Evolutionary conservation across 2,113 vertebrate species (phyloP).

Genomic region (Ginglymostoma cirratum): DNA sequence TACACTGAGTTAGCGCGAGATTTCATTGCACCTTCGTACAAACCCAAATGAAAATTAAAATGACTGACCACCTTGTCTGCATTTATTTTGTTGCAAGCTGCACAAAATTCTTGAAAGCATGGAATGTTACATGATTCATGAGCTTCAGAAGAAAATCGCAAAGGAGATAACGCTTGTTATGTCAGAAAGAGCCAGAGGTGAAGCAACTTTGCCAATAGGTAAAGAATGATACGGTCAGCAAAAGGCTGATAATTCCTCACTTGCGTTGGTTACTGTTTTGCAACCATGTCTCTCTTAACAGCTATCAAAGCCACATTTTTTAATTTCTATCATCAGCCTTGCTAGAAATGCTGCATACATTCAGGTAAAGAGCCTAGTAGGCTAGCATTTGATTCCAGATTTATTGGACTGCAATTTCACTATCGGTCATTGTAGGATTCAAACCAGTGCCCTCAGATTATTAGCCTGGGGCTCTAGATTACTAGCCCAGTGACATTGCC

Average conservation of each 20-base stretch:
- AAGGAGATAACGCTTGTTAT: slow-evolving; percentile 53
- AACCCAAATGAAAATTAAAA: neutral
- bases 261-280: neutral
- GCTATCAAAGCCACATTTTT: too few species aligned
- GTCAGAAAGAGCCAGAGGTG: slow-evolving; percentile 57
- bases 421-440: too few species aligned
- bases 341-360: too few species aligned
- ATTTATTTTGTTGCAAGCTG: slow-evolving; percentile 48
- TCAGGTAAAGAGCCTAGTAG: too few species aligned
- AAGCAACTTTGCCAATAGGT: slow-evolving; percentile 54
- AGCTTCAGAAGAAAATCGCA: slow-evolving; percentile 56
- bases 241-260: neutral
- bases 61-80: neutral
- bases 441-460: too few species aligned
- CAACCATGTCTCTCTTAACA: too few species aligned
- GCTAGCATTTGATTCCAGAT: too few species aligned
- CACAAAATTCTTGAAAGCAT: slow-evolving; percentile 63
- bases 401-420: too few species aligned
- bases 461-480: too few species aligned
- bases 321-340: too few species aligned
- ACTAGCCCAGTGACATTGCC: too few species aligned
- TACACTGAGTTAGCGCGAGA: neutral
- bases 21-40: neutral
- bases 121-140: slow-evolving; percentile 61
- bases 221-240: slow-evolving; percentile 31